Evolutionary conservation across 1,140 invertebrate species (phyloP).

Genomic region (Chironomus tepperi): DNA sequence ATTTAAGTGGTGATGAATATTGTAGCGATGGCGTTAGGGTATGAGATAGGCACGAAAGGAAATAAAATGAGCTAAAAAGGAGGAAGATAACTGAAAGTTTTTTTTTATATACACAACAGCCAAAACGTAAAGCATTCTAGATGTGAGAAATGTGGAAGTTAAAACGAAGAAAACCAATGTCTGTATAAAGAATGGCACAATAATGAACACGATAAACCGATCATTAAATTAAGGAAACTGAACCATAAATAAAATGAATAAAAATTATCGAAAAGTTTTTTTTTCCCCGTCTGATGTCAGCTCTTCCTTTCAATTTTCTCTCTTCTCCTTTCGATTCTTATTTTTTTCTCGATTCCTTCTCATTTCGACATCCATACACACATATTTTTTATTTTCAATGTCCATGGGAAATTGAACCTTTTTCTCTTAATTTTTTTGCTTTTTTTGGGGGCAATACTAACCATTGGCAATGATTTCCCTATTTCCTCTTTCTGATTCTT

Average conservation of each 20-base stretch:
- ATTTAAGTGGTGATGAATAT: conserved; percentile 4
- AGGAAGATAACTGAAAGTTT: too few species aligned
- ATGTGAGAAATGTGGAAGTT: too few species aligned
- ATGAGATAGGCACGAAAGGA: too few species aligned
- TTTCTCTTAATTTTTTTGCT: too few species aligned
- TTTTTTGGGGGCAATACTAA: too few species aligned
- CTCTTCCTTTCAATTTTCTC: not conserved
- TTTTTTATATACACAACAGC: too few species aligned
- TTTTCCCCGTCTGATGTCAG: conserved; percentile 4
- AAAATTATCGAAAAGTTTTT: conserved; percentile 23
- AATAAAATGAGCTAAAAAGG: too few species aligned
- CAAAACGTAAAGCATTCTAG: too few species aligned
- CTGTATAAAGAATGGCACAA: not conserved
- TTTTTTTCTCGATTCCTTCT: not conserved
- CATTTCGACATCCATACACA: not conserved
- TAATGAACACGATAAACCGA: conserved; percentile 22
- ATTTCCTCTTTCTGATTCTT: too few species aligned
- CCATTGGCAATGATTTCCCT: not conserved
- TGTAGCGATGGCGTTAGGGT: not conserved
- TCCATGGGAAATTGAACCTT: not conserved
- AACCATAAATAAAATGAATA: conserved; percentile 21
- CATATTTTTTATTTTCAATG: not conserved
- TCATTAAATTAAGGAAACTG: conserved; percentile 21
- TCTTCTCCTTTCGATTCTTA: too few species aligned
- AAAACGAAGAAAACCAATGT: too few species aligned